Percentiles rank a stretch among this genome's conserved stretches.
These are phyloP conservation scores for Sarcophilus harrisii DNA, from an alignment of 2,797 vertebrate genomes.

Conservation along the genomic window DNA sequence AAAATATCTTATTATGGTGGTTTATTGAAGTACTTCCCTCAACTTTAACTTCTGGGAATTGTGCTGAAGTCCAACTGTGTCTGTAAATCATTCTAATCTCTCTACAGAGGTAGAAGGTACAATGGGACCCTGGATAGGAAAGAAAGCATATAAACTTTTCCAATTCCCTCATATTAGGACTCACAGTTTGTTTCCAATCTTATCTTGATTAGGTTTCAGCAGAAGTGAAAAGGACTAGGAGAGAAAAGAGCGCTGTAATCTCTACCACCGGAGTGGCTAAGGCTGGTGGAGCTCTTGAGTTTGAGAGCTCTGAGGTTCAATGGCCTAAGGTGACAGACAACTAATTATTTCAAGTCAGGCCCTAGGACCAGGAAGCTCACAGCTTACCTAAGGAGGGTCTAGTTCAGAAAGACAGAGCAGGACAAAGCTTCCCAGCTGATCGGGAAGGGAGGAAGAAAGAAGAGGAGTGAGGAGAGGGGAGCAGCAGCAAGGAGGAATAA, in stretches of 20 bases:
- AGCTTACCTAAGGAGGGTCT: not conserved
- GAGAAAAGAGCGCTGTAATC: not conserved
- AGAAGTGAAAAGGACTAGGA: slow-evolving; percentile 56
- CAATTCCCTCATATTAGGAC: slow-evolving; percentile 60
- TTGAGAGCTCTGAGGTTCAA: not conserved
- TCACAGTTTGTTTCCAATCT: slow-evolving; percentile 60
- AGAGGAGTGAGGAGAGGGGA: not conserved
- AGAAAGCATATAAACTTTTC: slow-evolving; percentile 69
- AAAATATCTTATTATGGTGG: slow-evolving; percentile 82
- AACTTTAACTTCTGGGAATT: slow-evolving; percentile 79
- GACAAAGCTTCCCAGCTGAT: not conserved
- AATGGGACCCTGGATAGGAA: slow-evolving; percentile 51
- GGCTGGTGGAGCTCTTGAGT: not conserved
- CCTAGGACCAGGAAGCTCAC: not conserved
- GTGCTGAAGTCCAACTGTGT: slow-evolving; percentile 66
- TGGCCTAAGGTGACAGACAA: not conserved
- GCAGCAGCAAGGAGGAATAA: too few species aligned
- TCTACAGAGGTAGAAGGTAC: slow-evolving; percentile 44
- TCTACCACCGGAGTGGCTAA: not conserved
- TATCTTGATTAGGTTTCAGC: slow-evolving; percentile 29
- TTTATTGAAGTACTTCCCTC: slow-evolving; percentile 74
- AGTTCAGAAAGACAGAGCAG: not conserved
- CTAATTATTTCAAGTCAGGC: not conserved
- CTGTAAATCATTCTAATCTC: slow-evolving; percentile 79
- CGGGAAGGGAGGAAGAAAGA: not conserved